Evolutionary conservation across 2,888 invertebrate genomes (phyloP).

Genomic region (Plagodis dolabraria): DNA sequence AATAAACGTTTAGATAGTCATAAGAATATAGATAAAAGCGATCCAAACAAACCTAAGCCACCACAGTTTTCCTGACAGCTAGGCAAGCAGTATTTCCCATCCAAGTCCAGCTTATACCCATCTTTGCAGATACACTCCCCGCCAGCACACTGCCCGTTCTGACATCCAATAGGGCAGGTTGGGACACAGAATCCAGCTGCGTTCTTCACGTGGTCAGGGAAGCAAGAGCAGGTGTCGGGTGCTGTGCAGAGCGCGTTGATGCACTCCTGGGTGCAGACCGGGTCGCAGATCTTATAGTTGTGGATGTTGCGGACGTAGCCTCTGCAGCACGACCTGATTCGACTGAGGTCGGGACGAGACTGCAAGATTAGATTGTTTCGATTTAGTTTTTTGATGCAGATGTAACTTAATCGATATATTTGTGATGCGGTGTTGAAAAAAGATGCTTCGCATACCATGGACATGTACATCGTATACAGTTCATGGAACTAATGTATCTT

Average conservation of each 20-base stretch:
- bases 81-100: constrained; percentile 86
- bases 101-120: constrained; percentile 82
- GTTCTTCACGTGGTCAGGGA: constrained; percentile 85
- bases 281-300: constrained; percentile 84
- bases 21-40: too few relatives aligned
- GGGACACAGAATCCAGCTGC: constrained; percentile 83
- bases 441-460: too few relatives aligned
- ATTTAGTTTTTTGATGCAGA: neutral
- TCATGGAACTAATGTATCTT: too few relatives aligned
- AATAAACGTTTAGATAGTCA: too few relatives aligned
- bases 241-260: constrained; percentile 87
- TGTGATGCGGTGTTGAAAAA: neutral
- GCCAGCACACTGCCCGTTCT: constrained; percentile 86
- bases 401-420: neutral
- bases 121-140: constrained; percentile 87
- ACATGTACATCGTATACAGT: too few relatives aligned
- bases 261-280: constrained; percentile 86
- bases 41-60: constrained; percentile 63
- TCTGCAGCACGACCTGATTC: constrained; percentile 88
- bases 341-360: constrained; percentile 86
- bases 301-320: constrained; percentile 87
- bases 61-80: constrained; percentile 82
- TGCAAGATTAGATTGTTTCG: constrained; percentile 46
- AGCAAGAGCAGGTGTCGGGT: constrained; percentile 87
- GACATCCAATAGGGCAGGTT: constrained; percentile 88